Base-by-base conservation (phyloP, 2,113 vertebrate genomes). In the Melospiza georgiana region DNA sequence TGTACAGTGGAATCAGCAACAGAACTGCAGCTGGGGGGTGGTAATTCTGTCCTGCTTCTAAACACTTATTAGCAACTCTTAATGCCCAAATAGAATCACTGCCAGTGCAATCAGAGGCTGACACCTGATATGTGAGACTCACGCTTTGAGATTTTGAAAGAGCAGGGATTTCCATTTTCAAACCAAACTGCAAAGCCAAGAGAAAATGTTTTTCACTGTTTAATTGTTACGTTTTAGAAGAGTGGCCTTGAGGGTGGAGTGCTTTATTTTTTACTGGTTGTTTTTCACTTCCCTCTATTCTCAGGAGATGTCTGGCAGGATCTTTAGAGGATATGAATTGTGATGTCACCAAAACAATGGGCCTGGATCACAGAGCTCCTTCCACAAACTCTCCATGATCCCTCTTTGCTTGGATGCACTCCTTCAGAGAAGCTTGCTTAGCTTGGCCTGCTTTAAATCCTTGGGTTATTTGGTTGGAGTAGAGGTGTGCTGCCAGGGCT, bases 341-440 rank as follows among this genome's bases (percentile, higher is more conserved):
- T 95, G 96, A 97, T 93, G 84, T 97, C 91, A 95, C 82, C 63
- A 85, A 83, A 94, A 91, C 76, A 94, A 85, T 62, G 37, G 69
- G 65, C 6, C 57, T 93, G 72, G 61, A 88, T 79, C 44, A 61
- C 90, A 89, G 72, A 16, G 58, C 41, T 95, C 39, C 67, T 73
- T 90, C 68, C 48, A 21, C 65, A 88, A 65, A 41, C 57, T 75
- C 35, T 87, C 73, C 1, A 2, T 66, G 84, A 72, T 78, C 79
- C 51, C 80, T 68, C 58, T 89, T 82, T 94, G 59, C 89, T 71
- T 94, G 91, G 91, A 88, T 81, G 51, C n/a, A 11, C 41, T 92
- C 69, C 83, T 95, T 35, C 57, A 69, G 90, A 63, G 18, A 4
- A 84, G 21, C 23, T 86, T 86, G 75, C 87, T 90, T 90, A 84